Evolutionary conservation across 2,113 vertebrate genomes (phyloP), one percentile per base, ranked within the genome.

Genomic region (Microcebus ravelobensis): DNA sequence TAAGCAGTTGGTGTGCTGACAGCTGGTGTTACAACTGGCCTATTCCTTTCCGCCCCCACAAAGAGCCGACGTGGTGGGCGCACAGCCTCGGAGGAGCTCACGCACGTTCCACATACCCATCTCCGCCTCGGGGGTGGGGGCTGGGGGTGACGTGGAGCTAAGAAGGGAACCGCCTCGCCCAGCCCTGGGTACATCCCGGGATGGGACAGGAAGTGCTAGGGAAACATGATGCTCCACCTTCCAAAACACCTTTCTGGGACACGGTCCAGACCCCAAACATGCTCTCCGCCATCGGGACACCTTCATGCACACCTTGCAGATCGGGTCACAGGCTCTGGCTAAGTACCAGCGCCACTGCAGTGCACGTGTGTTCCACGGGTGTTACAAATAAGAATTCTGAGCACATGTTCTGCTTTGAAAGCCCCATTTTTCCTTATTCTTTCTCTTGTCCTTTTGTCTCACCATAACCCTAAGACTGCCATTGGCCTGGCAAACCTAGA

Each of bases 11-110:
- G 68, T 87, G 57, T 71, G 90, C 42, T 81, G 96, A 91, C 88
- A 92, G 96, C 79, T 96, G 96, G 79, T 91, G 97, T 80, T 59
- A 84, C 11, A 96, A 96, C 27, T 23, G 92, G 90, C 83, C 29
- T 79, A 48, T 88, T 98, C 86, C 76, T 65, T 77, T 74, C 96
- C 34, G 6, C 82, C 91, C 73, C 79, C 96, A 71, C 87, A 68
- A 27, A 15, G 57, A 94, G 81, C 36, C 96, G 84, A 48, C 55
- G 73, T 9, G 2, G 73, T 39, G 39, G 34, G 76, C n/a, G 45
- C 84, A 52, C 13, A 59, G 25, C 63, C 95, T 85, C 23, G 5
- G 59, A 70, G 59, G 52, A 48, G 1, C 50, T 70, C 3, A 39
- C 31, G 2, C 2, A 3, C 0, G 0, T 34, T 76, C 76, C 27